phyloP scores from a whole-genome alignment of 1,140 invertebrate species.

The Triops longicaudatus region DNA sequence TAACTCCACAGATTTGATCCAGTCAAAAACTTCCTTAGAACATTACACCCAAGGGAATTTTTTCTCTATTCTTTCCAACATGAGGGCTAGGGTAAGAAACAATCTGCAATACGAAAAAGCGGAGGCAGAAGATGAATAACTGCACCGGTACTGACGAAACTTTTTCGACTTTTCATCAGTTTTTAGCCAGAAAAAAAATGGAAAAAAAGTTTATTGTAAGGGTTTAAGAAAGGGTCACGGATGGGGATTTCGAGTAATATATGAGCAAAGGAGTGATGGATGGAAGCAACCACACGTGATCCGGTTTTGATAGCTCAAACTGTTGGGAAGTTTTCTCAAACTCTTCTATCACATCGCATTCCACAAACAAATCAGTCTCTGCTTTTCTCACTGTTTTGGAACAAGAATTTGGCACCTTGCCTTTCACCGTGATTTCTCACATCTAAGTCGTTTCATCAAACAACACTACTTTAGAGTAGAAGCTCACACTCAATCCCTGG shows the following conservation, averaged over 20 bases:
- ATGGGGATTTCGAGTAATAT: not conserved
- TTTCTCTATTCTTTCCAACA: not conserved
- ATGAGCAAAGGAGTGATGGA: not conserved
- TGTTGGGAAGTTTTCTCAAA: not conserved
- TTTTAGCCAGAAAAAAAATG: not conserved
- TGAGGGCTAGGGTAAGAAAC: not conserved
- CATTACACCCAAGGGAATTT: not conserved
- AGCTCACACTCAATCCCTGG: not conserved
- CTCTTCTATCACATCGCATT: not conserved
- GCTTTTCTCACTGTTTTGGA: not conserved
- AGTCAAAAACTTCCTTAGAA: not conserved
- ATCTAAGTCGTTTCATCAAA: not conserved
- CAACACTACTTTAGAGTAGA: not conserved
- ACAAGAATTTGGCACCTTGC: not conserved
- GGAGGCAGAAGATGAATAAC: not conserved
- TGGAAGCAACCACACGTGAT: conserved; percentile 14
- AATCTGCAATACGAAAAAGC: not conserved
- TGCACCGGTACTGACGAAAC: not conserved
- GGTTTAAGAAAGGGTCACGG: not conserved
- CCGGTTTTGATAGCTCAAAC: not conserved
- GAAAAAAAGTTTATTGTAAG: not conserved
- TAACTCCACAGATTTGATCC: not conserved
- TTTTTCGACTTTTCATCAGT: conserved; percentile 9
- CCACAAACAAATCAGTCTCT: not conserved
- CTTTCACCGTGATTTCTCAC: not conserved